Evolutionary conservation across 2,113 vertebrate species (phyloP).

Genomic region (Ailurus styani): DNA sequence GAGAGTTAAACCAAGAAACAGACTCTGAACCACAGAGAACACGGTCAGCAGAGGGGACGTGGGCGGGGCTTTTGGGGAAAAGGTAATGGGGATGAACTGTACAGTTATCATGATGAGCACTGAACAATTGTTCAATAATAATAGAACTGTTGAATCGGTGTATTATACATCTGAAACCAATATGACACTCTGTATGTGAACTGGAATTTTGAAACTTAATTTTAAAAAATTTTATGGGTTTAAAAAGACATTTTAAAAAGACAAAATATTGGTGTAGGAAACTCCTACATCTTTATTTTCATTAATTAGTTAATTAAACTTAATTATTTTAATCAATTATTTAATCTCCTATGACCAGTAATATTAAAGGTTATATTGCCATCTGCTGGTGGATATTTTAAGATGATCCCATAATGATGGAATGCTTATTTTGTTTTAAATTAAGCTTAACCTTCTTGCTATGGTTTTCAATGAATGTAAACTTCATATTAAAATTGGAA

Average conservation of each 20-base stretch:
- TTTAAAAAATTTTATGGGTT: background rate
- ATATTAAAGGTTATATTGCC: constrained; percentile 65
- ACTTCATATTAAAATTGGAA: background rate
- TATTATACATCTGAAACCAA: background rate
- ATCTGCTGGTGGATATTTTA: constrained; percentile 63
- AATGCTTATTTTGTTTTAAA: constrained; percentile 37
- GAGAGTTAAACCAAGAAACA: background rate
- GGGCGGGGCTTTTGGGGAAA: background rate
- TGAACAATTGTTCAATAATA: background rate
- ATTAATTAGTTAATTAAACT: background rate
- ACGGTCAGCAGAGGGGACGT: background rate
- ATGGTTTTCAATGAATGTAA: background rate
- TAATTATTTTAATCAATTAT: background rate
- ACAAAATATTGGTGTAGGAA: background rate
- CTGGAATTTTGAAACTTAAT: background rate
- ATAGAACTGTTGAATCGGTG: background rate
- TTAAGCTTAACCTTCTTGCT: constrained; percentile 13
- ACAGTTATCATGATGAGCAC: background rate
- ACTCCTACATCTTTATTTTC: background rate
- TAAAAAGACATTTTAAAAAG: background rate
- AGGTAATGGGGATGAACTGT: background rate
- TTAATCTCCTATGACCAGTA: background rate
- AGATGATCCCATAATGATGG: background rate
- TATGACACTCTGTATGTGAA: background rate
- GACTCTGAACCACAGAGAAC: background rate